A percentile compares a stretch with the other conserved stretches of the same genome.
Evolutionary conservation across 2,113 vertebrate species (phyloP).

Genomic region (Anseranas semipalmata): DNA sequence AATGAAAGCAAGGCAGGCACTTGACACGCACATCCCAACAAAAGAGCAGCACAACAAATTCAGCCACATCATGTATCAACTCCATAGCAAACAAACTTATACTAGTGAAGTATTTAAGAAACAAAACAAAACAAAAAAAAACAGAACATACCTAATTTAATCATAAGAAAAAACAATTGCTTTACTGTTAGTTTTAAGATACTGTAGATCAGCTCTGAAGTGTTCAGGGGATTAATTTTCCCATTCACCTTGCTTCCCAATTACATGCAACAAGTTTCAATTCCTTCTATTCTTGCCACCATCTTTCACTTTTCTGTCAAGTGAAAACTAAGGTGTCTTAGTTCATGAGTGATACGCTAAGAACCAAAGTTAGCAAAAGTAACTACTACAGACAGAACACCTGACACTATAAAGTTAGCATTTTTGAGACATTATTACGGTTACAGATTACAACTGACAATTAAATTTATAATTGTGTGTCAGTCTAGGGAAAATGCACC

Average conservation of each 20-base stretch:
- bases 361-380: background rate
- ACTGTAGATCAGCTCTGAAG: background rate
- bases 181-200: background rate
- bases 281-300: background rate
- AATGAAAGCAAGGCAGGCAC: background rate
- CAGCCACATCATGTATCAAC: no score
- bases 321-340: background rate
- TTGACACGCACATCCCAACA: background rate
- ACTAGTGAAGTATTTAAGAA: no score
- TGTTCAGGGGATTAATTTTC: background rate
- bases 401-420: background rate
- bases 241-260: background rate
- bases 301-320: background rate
- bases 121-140: no score
- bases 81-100: no score
- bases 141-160: background rate
- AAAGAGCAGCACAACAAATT: no score
- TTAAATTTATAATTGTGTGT: background rate
- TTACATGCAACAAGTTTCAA: background rate
- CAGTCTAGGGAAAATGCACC: background rate
- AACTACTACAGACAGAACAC: background rate
- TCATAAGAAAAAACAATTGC: background rate
- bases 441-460: background rate
- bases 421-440: background rate
- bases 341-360: background rate